phyloP scores from a whole-genome alignment of 2,113 vertebrate species.

The Piprites chloris region DNA sequence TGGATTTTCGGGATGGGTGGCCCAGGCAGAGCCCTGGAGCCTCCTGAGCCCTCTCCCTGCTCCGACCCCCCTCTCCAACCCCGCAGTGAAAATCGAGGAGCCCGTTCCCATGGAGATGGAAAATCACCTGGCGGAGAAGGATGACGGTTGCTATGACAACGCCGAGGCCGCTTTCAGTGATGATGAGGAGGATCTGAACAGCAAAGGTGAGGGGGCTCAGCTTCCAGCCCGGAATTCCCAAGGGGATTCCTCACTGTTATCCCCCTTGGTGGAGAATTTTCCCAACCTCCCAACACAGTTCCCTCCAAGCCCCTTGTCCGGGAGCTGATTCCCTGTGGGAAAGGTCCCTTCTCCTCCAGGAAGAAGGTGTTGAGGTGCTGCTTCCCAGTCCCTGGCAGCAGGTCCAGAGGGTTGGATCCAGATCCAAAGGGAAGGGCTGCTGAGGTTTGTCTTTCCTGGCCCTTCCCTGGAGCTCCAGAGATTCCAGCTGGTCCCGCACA shows the following conservation, averaged over 20 bases:
- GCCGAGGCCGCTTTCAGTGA: conserved; percentile 94
- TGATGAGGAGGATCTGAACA: conserved; percentile 90
- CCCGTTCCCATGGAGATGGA: conserved; percentile 89
- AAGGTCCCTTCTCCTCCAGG: not conserved
- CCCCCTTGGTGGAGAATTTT: not conserved
- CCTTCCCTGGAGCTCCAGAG: not conserved
- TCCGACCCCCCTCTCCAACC: too few species aligned
- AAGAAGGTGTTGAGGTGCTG: not conserved
- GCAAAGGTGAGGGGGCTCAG: conserved; percentile 77
- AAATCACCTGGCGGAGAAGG: conserved; percentile 91
- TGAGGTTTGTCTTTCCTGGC: not conserved
- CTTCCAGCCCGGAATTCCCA: not conserved
- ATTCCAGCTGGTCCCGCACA: not conserved
- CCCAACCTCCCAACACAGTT: not conserved
- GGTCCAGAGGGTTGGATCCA: not conserved
- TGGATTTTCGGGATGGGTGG: not conserved
- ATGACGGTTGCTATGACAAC: conserved; percentile 92
- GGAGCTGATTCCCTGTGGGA: not conserved
- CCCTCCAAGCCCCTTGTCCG: not conserved
- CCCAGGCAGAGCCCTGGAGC: not conserved
- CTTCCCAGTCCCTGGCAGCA: not conserved
- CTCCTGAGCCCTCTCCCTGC: not conserved
- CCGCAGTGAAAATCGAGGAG: conserved; percentile 90
- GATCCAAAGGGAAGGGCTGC: not conserved
- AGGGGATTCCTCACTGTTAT: accelerated